A percentile compares a stretch with the other conserved stretches of the same genome.
phyloP scores from a whole-genome alignment of 2,797 vertebrate genomes.

The Ateles fusciceps region DNA sequence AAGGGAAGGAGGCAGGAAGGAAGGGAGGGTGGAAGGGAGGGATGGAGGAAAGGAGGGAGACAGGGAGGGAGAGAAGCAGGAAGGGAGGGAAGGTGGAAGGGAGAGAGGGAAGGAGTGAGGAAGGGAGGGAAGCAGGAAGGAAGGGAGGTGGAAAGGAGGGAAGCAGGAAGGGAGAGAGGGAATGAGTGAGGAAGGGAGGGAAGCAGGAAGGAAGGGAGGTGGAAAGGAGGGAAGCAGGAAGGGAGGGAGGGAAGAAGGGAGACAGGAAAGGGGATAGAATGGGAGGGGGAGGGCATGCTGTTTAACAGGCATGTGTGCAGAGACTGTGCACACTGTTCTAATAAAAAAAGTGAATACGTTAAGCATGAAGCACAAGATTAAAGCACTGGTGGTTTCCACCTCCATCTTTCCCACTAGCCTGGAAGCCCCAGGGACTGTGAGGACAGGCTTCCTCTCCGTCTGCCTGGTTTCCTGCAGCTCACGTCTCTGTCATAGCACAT shows the following conservation, averaged over 20 bases:
- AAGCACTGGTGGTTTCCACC: neutral
- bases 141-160: too few species aligned
- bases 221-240: too few species aligned
- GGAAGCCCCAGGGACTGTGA: neutral
- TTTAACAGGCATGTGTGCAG: too few species aligned
- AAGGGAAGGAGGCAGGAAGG: too few species aligned
- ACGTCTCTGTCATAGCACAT: fast-evolving
- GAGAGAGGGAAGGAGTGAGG: too few species aligned
- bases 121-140: too few species aligned
- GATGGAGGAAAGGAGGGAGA: too few species aligned
- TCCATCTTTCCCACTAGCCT: neutral
- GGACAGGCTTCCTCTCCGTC: neutral
- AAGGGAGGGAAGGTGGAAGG: too few species aligned
- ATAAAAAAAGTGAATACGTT: neutral
- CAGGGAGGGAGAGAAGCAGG: neutral
- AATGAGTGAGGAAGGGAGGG: neutral
- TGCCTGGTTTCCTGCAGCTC: neutral
- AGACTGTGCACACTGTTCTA: neutral
- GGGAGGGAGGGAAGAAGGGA: too few species aligned
- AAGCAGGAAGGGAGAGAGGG: too few species aligned
- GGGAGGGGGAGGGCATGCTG: neutral
- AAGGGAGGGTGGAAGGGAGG: too few species aligned
- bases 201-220: too few species aligned
- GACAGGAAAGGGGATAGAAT: neutral
- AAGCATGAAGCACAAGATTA: neutral